These are phyloP conservation scores for Silurus aristotelis DNA, from an alignment of 2,797 vertebrate species.

Conservation along the genomic window DNA sequence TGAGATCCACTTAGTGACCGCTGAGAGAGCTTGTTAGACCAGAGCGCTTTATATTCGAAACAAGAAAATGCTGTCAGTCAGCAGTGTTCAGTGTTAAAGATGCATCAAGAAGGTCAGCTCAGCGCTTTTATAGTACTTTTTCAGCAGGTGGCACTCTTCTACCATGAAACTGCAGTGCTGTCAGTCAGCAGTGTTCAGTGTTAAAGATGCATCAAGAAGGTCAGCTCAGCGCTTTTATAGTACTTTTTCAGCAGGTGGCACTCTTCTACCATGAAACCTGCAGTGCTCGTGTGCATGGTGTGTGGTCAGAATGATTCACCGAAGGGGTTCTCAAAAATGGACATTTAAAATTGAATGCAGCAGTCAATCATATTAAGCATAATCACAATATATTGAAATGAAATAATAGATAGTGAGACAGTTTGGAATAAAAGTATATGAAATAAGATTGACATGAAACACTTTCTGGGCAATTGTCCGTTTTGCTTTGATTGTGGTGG, in stretches of 20 bases:
- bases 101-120: neutral
- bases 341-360: neutral
- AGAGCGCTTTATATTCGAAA: neutral
- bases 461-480: neutral
- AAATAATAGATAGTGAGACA: too few species aligned
- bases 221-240: neutral
- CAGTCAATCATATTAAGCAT: neutral
- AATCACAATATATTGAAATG: neutral
- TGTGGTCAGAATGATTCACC: neutral
- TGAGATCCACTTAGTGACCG: neutral
- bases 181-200: neutral
- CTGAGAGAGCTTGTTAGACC: neutral
- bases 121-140: neutral
- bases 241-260: conserved; percentile 5
- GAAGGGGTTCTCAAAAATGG: too few species aligned
- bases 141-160: conserved; percentile 24
- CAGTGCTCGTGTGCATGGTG: neutral
- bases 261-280: neutral
- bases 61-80: neutral
- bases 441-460: too few species aligned
- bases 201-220: neutral
- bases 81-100: neutral
- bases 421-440: neutral
- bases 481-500: neutral
- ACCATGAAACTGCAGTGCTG: too few species aligned